Evolutionary conservation across 2,888 invertebrate species (phyloP).

Genomic region (Andrena flavipes): DNA sequence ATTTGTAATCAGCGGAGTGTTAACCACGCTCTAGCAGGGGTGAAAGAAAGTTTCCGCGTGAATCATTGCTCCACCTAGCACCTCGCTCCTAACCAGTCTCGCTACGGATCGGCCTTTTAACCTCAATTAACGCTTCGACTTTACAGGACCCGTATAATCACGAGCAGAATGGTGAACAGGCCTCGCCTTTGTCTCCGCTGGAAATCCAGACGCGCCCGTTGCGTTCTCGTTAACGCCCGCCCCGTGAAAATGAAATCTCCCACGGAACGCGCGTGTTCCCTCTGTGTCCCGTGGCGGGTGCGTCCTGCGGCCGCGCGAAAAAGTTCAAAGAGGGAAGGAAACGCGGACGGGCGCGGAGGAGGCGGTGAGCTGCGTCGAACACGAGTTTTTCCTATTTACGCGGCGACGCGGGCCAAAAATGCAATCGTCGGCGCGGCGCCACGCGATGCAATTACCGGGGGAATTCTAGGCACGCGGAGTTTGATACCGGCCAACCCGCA

Average conservation of each 20-base stretch:
- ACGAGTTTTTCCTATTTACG: constrained; percentile 73
- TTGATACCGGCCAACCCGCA: constrained; percentile 74
- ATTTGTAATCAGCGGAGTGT: constrained; percentile 23
- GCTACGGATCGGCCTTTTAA: constrained; percentile 67
- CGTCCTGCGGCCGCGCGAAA: neutral
- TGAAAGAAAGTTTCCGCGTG: constrained; percentile 43
- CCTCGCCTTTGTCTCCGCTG: constrained; percentile 43
- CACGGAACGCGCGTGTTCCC: neutral
- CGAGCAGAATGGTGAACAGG: constrained; percentile 53
- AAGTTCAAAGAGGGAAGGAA: constrained; percentile 12
- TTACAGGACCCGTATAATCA: constrained; percentile 59
- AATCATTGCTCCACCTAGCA: constrained; percentile 53
- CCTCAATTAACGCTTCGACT: constrained; percentile 67
- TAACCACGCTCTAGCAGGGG: constrained; percentile 21
- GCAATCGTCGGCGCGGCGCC: constrained; percentile 78
- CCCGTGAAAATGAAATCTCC: constrained; percentile 20
- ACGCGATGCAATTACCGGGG: constrained; percentile 82
- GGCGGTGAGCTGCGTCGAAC: constrained; percentile 15
- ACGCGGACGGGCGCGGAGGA: neutral
- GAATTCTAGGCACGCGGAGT: constrained; percentile 82
- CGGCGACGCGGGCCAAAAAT: constrained; percentile 73
- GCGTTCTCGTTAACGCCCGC: constrained; percentile 51
- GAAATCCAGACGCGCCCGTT: constrained; percentile 42
- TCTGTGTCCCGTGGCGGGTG: neutral
- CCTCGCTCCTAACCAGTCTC: constrained; percentile 65